Percentiles rank a stretch among this genome's conserved stretches.
Conservation (phyloP, 2,797 vertebrate species). For the Chanos chanos region DNA sequence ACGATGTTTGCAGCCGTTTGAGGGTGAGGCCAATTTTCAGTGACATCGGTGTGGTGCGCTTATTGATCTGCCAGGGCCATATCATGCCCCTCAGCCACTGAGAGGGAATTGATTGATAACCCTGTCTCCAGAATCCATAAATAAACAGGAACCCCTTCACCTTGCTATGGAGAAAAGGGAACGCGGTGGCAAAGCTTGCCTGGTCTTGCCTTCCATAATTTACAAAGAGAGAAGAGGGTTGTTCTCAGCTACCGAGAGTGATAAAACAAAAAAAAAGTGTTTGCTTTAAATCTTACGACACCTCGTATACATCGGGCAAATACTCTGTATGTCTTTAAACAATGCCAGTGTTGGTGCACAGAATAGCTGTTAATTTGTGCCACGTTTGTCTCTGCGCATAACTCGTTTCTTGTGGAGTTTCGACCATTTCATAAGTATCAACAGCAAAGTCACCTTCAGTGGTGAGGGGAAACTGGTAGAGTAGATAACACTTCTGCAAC, state of each 20-base stretch:
- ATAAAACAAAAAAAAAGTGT: too few relatives aligned
- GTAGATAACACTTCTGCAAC: background rate
- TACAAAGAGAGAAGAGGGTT: slow-evolving; percentile 2
- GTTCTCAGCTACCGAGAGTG: too few relatives aligned
- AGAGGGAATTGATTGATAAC: slow-evolving; percentile 41
- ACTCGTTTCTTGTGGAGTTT: too few relatives aligned
- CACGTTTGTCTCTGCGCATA: too few relatives aligned
- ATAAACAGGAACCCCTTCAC: slow-evolving; percentile 37
- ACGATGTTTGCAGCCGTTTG: slow-evolving; percentile 37
- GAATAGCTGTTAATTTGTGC: too few relatives aligned
- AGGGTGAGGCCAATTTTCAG: slow-evolving; percentile 27
- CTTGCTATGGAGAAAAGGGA: background rate
- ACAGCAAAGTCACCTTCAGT: too few relatives aligned
- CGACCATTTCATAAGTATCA: too few relatives aligned
- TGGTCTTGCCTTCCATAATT: background rate
- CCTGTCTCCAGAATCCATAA: slow-evolving; percentile 36
- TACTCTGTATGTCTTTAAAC: too few relatives aligned
- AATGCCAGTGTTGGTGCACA: too few relatives aligned
- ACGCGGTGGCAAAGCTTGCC: slow-evolving; percentile 10
- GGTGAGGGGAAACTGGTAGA: background rate
- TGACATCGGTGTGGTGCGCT: slow-evolving; percentile 29
- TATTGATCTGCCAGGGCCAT: slow-evolving; percentile 37
- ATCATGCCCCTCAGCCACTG: slow-evolving; percentile 27
- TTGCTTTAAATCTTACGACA: too few relatives aligned
- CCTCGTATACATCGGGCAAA: too few relatives aligned